phyloP scores from a whole-genome alignment of 2,797 vertebrate genomes.

The Semaprochilodus insignis region DNA sequence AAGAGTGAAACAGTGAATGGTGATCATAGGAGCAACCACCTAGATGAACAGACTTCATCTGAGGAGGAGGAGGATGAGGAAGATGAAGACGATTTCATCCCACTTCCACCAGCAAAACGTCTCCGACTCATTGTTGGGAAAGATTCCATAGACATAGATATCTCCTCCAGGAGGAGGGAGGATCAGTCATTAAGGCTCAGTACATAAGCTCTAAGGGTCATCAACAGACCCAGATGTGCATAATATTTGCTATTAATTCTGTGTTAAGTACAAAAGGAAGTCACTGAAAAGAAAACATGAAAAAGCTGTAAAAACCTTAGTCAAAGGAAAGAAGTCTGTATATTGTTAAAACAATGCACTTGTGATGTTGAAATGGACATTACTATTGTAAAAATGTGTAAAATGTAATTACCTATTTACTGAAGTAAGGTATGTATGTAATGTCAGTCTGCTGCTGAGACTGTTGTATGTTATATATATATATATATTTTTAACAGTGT shows the following conservation, averaged over 20 bases:
- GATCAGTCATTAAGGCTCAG: slow-evolving; percentile 97
- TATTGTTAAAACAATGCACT: slow-evolving; percentile 38
- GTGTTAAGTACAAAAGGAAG: slow-evolving; percentile 5
- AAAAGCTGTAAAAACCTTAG: neutral
- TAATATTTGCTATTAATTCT: slow-evolving; percentile 7
- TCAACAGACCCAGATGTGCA: slow-evolving; percentile 23
- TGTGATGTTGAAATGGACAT: slow-evolving; percentile 15
- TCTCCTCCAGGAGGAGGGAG: slow-evolving; percentile 97
- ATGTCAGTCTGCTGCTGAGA: neutral
- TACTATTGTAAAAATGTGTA: slow-evolving; percentile 40
- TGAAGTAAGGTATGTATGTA: slow-evolving; percentile 1
- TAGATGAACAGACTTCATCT: slow-evolving; percentile 75
- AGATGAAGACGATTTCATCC: slow-evolving; percentile 96
- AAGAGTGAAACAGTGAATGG: neutral
- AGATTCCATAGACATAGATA: slow-evolving; percentile 99
- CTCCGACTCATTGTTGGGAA: slow-evolving; percentile 97
- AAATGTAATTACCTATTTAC: neutral
- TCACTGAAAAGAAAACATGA: slow-evolving; percentile 27
- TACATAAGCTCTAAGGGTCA: slow-evolving; percentile 76
- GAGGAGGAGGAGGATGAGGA: slow-evolving; percentile 82
- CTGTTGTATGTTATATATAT: slow-evolving; percentile 21
- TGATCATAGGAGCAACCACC: neutral
- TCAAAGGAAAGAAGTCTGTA: slow-evolving; percentile 8
- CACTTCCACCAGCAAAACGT: slow-evolving; percentile 95
- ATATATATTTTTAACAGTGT: slow-evolving; percentile 23